phyloP scores from a whole-genome alignment of 2,797 vertebrate species.

The Apogon talboti region DNA sequence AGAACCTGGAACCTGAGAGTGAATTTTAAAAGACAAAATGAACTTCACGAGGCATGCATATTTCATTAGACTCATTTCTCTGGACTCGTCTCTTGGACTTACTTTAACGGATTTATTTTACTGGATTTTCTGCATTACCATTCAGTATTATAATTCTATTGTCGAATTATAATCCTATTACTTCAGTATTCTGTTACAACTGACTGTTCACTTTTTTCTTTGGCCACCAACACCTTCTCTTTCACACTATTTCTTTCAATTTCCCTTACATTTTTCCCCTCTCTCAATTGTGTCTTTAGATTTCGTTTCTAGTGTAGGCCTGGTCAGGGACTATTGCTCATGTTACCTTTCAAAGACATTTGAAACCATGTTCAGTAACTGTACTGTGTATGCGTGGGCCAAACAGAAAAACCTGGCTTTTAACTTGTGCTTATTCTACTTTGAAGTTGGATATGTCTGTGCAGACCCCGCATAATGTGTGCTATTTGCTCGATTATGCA shows the following conservation, averaged over 20 bases:
- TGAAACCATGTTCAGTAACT: neutral
- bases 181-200: slow-evolving; percentile 36
- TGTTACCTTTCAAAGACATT: slow-evolving; percentile 4
- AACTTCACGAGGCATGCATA: slow-evolving; percentile 24
- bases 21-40: slow-evolving; percentile 3
- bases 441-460: neutral
- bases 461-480: too few relatives aligned
- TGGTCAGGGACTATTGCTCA: slow-evolving; percentile 13
- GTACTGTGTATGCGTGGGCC: neutral
- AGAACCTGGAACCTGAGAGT: neutral
- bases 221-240: slow-evolving; percentile 19
- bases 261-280: neutral
- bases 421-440: neutral
- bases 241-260: slow-evolving; percentile 1
- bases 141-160: slow-evolving; percentile 42
- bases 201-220: slow-evolving; percentile 28
- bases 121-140: slow-evolving; percentile 34
- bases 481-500: too few relatives aligned
- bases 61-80: slow-evolving; percentile 25
- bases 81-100: slow-evolving; percentile 2
- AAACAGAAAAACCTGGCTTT: slow-evolving; percentile 13
- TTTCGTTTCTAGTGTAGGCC: neutral
- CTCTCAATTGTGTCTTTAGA: too few relatives aligned
- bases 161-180: slow-evolving; percentile 46
- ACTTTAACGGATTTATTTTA: slow-evolving; percentile 24